Evolutionary conservation across 2,888 invertebrate species (phyloP).

Genomic region (Melanargia galathea): DNA sequence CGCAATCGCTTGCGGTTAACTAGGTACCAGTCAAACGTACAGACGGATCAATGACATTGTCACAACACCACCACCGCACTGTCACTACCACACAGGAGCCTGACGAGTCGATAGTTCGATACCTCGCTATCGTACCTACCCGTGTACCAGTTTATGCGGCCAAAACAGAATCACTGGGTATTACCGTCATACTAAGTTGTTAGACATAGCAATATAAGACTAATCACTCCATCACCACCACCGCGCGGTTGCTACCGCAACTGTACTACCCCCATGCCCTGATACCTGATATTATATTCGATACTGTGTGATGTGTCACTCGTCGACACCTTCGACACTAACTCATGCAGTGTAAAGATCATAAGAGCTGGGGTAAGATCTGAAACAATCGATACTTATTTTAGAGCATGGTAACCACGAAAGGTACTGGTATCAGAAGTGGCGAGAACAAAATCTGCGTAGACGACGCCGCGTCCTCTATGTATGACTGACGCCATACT

Average conservation of each 20-base stretch:
- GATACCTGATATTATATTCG: slow-evolving; percentile 8
- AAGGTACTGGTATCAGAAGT: too few species aligned
- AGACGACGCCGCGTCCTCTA: too few species aligned
- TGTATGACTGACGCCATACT: too few species aligned
- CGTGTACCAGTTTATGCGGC: too few species aligned
- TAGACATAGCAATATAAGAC: neutral
- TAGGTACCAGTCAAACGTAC: neutral
- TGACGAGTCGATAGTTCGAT: neutral
- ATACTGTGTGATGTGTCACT: slow-evolving; percentile 23
- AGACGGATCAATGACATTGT: neutral
- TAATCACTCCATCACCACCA: neutral
- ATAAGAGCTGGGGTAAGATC: slow-evolving; percentile 9
- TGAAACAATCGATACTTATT: slow-evolving; percentile 1
- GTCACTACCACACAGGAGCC: too few species aligned
- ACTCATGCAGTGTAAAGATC: neutral
- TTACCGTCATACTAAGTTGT: too few species aligned
- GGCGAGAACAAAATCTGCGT: too few species aligned
- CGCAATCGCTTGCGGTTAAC: neutral
- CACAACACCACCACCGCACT: neutral
- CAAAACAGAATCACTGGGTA: too few species aligned
- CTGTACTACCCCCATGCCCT: neutral
- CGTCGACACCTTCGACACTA: neutral
- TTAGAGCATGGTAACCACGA: neutral
- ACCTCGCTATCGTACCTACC: too few species aligned
- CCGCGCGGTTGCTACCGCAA: neutral